Evolutionary conservation across 2,113 vertebrate species (phyloP).

Genomic region (Hepsetus odoe): DNA sequence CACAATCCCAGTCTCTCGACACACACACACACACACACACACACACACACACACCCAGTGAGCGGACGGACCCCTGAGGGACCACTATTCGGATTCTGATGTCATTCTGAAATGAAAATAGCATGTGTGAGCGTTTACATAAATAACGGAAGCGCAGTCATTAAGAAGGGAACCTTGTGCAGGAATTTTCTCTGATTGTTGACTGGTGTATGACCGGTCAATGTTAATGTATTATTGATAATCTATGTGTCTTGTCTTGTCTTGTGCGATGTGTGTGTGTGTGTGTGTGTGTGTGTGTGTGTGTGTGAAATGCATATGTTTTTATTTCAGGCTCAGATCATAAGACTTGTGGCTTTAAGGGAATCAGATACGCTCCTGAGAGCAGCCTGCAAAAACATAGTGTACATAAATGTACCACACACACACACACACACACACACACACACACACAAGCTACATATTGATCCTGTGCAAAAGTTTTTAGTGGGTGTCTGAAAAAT

Average conservation of each 20-base stretch:
- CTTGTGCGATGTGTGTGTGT: slow-evolving; percentile 6
- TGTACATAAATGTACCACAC: background rate
- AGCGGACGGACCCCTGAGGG: background rate
- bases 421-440: too few relatives aligned
- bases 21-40: slow-evolving; percentile 4
- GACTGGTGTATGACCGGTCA: background rate
- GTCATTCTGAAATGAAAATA: slow-evolving; percentile 5
- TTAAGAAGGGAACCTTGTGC: background rate
- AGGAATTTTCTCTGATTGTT: background rate
- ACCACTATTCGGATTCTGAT: background rate
- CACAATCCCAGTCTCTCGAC: background rate
- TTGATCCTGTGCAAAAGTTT: too few relatives aligned
- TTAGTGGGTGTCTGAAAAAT: too few relatives aligned
- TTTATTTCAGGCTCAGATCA: slow-evolving; percentile 17
- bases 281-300: background rate
- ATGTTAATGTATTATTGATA: too few relatives aligned
- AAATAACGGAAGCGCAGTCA: slow-evolving; percentile 11
- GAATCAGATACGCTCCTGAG: slow-evolving; percentile 50
- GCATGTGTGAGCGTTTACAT: slow-evolving; percentile 17
- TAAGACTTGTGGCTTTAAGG: slow-evolving; percentile 52
- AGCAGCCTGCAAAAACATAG: slow-evolving; percentile 59
- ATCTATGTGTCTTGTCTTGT: too few relatives aligned
- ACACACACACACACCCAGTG: background rate
- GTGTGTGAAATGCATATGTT: slow-evolving; percentile 11
- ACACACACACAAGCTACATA: background rate